Evolutionary conservation across 1,140 invertebrate species (phyloP), one percentile per base, ranked within the genome.

Genomic region (Ceratosolen solmsi): DNA sequence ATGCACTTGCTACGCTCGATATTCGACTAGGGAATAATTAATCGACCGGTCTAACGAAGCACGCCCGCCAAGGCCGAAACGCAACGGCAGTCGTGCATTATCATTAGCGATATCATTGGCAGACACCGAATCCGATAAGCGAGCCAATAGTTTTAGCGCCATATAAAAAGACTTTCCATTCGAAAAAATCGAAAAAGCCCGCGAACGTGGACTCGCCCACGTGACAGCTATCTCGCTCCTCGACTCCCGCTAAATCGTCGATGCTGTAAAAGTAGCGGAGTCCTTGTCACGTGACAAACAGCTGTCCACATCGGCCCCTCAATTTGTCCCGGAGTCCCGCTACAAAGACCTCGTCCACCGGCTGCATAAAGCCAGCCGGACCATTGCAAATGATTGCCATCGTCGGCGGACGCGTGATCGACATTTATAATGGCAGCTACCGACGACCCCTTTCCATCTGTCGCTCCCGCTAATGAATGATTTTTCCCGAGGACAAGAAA

Each of bases 381-480:
- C 36, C 38, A 22, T 30, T 72, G 36, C 13, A 36, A 60, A 79
- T 60, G 38, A 38, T 27, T 15, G 17, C 60, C 27, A 20, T 0
- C 33, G 22, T 20, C 54, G 68, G 13, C 49, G 17, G 20, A 54
- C 46, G 49, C 73, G 65, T 82, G 80, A 81, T 81, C 75, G 80
- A 81, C 80, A 70, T 81, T 75, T 63, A 70, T 70, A 81, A 76
- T 76, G 63, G 54, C 65, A 72, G 20, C 51, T 22, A 5, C 20
- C 51, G 54, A 33, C 38, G 13, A 17, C n/a, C 60, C 80, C 30
- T 41, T 49, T 58, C 73, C 80, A 82, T 82, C 73, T 71, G 80
- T 60, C 79, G 56, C 71, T 3, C 20, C 33, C 46, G 46, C 80
- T 82, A 68, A 76, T 60, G 65, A 76, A 76, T 46, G 36, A 70